phyloP scores from a whole-genome alignment of 30 jellyfish, hydroid and myxozoan species.

The Pseudorhiza aurosa region DNA sequence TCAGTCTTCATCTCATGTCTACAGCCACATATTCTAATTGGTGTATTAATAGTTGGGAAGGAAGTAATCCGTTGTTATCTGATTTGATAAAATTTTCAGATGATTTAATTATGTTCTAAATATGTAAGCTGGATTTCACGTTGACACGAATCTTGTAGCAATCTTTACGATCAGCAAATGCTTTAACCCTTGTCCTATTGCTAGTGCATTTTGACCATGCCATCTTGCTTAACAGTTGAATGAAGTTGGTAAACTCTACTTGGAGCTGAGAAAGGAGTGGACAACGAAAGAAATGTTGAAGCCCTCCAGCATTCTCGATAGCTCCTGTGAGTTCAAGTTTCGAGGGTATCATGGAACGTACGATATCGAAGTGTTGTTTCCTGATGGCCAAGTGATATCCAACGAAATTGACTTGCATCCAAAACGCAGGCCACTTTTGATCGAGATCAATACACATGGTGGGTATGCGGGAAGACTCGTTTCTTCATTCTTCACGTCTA shows the following conservation, averaged over 20 bases:
- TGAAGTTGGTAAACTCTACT: conserved; percentile 69
- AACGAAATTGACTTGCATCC: conserved; percentile 52
- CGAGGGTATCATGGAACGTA: conserved; percentile 77
- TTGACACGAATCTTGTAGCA: too few species aligned
- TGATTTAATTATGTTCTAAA: too few species aligned
- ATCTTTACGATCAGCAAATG: too few species aligned
- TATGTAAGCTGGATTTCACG: too few species aligned
- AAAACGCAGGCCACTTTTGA: conserved; percentile 52
- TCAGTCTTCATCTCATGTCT: too few species aligned
- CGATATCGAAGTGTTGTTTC: conserved; percentile 61
- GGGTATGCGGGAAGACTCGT: not conserved
- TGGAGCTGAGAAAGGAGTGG: conserved; percentile 79
- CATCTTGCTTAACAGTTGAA: conserved; percentile 60
- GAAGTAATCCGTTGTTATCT: too few species aligned
- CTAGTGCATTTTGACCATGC: too few species aligned
- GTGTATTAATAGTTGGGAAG: too few species aligned
- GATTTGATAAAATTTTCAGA: too few species aligned
- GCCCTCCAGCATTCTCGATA: conserved; percentile 40
- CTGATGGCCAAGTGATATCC: conserved; percentile 77
- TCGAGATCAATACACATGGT: conserved; percentile 72
- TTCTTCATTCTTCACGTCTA: too few species aligned
- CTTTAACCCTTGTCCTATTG: too few species aligned
- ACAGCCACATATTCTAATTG: too few species aligned
- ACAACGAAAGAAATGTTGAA: conserved; percentile 37
- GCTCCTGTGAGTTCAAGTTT: conserved; percentile 67